phyloP scores from a whole-genome alignment of 2,797 vertebrate genomes.

The Pogonophryne albipinna region DNA sequence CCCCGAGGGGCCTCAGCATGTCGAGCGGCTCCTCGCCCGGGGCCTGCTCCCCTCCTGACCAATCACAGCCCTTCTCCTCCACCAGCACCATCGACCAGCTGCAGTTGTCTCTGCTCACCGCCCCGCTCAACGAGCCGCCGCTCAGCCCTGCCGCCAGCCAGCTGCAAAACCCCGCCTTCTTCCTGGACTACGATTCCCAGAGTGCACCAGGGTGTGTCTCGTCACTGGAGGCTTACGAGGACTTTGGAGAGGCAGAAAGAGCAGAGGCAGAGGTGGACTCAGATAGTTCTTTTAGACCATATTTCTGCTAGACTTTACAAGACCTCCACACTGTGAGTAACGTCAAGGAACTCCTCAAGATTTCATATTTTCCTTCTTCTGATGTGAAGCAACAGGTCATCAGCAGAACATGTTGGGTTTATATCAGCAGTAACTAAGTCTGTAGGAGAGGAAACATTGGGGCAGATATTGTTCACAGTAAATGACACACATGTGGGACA shows the following conservation, averaged over 20 bases:
- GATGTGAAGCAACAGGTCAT: background rate
- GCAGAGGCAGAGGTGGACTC: constrained; percentile 23
- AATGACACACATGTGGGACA: background rate
- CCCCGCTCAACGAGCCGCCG: constrained; percentile 53
- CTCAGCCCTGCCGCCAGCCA: constrained; percentile 12
- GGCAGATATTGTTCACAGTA: background rate
- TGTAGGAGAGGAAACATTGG: background rate
- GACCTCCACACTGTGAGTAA: background rate
- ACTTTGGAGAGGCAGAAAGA: constrained; percentile 50
- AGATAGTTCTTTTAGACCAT: constrained; percentile 31
- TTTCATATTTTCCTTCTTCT: background rate
- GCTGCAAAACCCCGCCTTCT: constrained; percentile 48
- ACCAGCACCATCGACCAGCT: constrained; percentile 81
- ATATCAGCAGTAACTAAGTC: background rate
- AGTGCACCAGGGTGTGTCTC: constrained; percentile 50
- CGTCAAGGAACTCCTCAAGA: background rate
- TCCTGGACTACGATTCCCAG: constrained; percentile 71
- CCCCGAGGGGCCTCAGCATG: constrained; percentile 28
- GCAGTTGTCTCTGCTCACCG: constrained; percentile 78
- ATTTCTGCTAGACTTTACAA: constrained; percentile 48
- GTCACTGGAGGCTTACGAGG: constrained; percentile 53
- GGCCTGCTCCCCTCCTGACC: constrained; percentile 26
- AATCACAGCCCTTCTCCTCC: constrained; percentile 37
- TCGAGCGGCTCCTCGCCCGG: constrained; percentile 33
- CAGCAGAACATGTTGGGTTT: background rate